Conservation (phyloP, 2,888 invertebrate species). For the Desoria tigrina region DNA sequence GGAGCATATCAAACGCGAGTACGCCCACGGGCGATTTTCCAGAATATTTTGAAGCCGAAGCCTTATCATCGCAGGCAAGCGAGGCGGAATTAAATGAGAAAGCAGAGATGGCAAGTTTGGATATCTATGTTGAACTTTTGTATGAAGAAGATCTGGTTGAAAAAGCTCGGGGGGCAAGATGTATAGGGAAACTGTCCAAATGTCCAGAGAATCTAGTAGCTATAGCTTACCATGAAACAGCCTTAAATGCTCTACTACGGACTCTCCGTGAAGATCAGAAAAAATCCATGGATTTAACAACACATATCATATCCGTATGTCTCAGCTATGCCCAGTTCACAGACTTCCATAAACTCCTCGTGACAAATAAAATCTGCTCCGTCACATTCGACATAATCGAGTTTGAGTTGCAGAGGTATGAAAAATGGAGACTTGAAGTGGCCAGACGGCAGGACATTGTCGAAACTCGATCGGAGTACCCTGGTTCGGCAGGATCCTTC, state of each 20-base stretch:
- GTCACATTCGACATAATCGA: constrained; percentile 95
- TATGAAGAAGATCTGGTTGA: constrained; percentile 82
- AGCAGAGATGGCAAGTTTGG: constrained; percentile 78
- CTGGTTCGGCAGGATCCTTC: constrained; percentile 22
- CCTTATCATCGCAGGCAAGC: constrained; percentile 8
- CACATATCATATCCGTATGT: constrained; percentile 94
- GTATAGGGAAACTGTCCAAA: constrained; percentile 86
- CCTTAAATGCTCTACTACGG: constrained; percentile 90
- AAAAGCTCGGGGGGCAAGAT: constrained; percentile 83
- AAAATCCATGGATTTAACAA: constrained; percentile 91
- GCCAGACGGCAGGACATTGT: constrained; percentile 38
- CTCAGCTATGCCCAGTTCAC: constrained; percentile 95
- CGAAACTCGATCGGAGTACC: constrained; percentile 28
- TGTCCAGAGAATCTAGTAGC: constrained; percentile 92
- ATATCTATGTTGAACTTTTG: constrained; percentile 91
- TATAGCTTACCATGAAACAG: constrained; percentile 88
- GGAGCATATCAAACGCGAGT: constrained; percentile 24
- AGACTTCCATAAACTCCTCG: constrained; percentile 89
- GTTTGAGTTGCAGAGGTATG: constrained; percentile 88
- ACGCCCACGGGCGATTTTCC: constrained; percentile 41
- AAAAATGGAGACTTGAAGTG: constrained; percentile 74
- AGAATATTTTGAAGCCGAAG: constrained; percentile 45
- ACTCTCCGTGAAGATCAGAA: constrained; percentile 97
- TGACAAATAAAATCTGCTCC: constrained; percentile 96
- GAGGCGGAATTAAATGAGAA: constrained; percentile 58